These are phyloP conservation scores for Oikopleura vanhoeffeni DNA, from an alignment of 23 tunicate genomes.

Conservation along the genomic window DNA sequence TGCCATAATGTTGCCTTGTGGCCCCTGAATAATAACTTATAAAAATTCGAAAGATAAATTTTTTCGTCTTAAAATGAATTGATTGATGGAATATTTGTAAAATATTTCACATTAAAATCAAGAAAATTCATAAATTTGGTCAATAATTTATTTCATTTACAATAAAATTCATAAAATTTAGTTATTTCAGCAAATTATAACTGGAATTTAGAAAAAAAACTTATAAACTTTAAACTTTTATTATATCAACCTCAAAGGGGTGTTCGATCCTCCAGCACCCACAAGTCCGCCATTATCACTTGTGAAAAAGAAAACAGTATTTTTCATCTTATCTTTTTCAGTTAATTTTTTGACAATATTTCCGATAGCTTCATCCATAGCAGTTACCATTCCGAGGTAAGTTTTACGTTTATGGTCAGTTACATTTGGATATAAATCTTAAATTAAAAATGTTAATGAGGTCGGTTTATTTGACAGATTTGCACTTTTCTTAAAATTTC, in stretches of 20 bases:
- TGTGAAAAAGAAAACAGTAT: slow-evolving; percentile 24
- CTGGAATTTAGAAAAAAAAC: no score
- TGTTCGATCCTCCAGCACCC: slow-evolving; percentile 26
- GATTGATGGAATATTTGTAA: no score
- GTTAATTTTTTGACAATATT: slow-evolving; percentile 14
- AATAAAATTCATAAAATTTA: no score
- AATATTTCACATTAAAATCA: no score
- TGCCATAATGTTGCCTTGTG: slow-evolving; percentile 26
- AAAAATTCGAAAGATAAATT: no score
- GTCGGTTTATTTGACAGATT: no score
- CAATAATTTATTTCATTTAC: no score
- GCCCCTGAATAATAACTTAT: slow-evolving; percentile 27
- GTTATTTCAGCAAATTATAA: no score
- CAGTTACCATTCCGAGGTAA: slow-evolving; percentile 27
- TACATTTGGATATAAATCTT: slow-evolving; percentile 17
- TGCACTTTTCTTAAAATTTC: neutral
- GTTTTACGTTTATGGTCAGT: slow-evolving; percentile 18
- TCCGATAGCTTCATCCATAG: slow-evolving; percentile 24
- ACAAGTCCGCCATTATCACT: slow-evolving; percentile 37
- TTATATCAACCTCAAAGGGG: slow-evolving; percentile 29
- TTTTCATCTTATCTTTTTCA: slow-evolving; percentile 13
- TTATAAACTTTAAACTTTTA: no score
- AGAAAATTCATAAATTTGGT: no score
- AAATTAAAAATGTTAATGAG: no score
- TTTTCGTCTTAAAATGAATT: no score